These are phyloP conservation scores for Sardinella longiceps DNA, from an alignment of 2,797 vertebrate genomes.

Conservation along the genomic window DNA sequence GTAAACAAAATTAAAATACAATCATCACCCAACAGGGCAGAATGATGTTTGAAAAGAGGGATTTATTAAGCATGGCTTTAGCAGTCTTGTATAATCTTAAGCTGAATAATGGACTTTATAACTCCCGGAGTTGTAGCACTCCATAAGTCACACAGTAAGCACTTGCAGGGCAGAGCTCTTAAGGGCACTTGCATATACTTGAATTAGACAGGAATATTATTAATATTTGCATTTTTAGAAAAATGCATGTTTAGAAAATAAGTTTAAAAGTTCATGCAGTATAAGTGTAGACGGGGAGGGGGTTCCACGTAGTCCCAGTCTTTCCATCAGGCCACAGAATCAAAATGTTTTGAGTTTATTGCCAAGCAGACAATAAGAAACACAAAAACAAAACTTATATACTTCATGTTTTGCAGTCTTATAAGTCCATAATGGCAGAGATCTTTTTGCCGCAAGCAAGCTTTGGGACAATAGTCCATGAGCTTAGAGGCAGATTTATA, in stretches of 20 bases:
- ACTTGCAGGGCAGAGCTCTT: neutral
- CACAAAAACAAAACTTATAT: no score
- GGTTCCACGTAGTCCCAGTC: no score
- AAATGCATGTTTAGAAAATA: neutral
- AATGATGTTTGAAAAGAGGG: neutral
- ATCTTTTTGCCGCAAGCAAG: neutral
- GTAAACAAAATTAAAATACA: neutral
- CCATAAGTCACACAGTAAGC: neutral
- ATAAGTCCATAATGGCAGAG: neutral
- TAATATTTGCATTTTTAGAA: neutral
- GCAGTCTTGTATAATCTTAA: neutral
- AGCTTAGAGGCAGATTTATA: neutral
- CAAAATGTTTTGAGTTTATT: no score
- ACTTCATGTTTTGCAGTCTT: neutral
- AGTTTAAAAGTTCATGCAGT: neutral
- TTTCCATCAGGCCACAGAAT: neutral
- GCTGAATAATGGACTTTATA: neutral
- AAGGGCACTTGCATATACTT: neutral
- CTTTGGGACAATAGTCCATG: neutral
- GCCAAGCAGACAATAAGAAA: no score
- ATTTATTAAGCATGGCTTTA: conserved; percentile 9
- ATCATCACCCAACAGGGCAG: neutral
- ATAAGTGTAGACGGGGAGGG: neutral
- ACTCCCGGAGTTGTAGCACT: neutral
- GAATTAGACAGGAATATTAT: neutral